phyloP scores from a whole-genome alignment of 2,113 vertebrate species.

The Clinocottus analis region DNA sequence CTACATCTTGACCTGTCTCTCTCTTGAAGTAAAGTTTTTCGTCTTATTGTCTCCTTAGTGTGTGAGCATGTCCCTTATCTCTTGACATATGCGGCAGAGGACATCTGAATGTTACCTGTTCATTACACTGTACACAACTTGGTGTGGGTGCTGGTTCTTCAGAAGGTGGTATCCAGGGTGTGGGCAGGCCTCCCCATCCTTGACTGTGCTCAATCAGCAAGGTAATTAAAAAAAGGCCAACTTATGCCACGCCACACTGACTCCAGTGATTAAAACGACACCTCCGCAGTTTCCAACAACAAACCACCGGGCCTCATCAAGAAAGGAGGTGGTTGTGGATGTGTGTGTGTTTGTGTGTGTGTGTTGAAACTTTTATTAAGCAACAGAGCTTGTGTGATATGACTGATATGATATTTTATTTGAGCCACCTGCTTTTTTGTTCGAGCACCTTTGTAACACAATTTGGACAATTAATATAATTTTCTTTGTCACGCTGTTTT shows the following conservation, averaged over 20 bases:
- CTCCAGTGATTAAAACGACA: conserved; percentile 81
- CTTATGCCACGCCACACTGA: conserved; percentile 78
- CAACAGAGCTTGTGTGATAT: conserved; percentile 24
- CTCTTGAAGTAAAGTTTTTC: conserved; percentile 34
- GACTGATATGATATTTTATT: conserved; percentile 23
- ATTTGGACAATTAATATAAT: conserved; percentile 15
- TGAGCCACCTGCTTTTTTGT: conserved; percentile 2
- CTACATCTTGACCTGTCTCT: neutral
- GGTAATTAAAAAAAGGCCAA: conserved; percentile 82
- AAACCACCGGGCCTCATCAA: too few relatives aligned
- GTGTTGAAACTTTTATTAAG: too few relatives aligned
- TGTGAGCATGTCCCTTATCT: conserved; percentile 7
- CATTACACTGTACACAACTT: conserved; percentile 42
- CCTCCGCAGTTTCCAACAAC: conserved; percentile 74
- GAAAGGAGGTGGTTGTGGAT: too few relatives aligned
- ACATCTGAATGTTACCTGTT: conserved; percentile 68
- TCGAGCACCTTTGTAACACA: conserved; percentile 8
- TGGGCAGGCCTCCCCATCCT: conserved; percentile 75
- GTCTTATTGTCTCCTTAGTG: neutral
- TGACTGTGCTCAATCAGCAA: conserved; percentile 76
- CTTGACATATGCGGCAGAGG: conserved; percentile 53
- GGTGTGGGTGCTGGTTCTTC: conserved; percentile 57
- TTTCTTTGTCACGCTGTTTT: neutral
- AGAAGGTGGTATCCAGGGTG: conserved; percentile 52
- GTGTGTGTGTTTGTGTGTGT: neutral